Evolutionary conservation across 2,113 vertebrate species (phyloP).

Genomic region (Arenaria interpres): DNA sequence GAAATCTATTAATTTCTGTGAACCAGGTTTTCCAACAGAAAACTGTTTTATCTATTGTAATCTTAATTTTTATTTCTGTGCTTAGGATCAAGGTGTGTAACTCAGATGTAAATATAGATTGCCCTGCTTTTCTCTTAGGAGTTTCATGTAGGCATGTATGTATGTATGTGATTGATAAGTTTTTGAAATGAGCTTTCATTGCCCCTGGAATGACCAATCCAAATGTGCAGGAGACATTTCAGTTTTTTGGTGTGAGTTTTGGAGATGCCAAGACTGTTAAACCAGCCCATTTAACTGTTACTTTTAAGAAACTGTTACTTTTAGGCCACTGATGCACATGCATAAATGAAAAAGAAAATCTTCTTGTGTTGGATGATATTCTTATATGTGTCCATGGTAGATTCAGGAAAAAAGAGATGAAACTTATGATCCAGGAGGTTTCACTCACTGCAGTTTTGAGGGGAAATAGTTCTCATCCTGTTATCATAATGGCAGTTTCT

Average conservation of each 20-base stretch:
- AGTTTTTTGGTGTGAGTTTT: background rate
- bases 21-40: background rate
- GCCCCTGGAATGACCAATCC: background rate
- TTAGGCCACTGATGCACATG: background rate
- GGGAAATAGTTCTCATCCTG: background rate
- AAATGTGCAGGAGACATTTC: background rate
- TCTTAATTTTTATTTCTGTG: background rate
- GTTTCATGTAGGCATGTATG: background rate
- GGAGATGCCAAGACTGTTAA: background rate
- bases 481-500: background rate
- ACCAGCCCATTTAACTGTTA: background rate
- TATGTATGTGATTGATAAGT: background rate
- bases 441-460: background rate
- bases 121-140: background rate
- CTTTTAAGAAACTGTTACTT: background rate
- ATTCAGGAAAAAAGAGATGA: background rate
- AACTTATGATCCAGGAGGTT: background rate
- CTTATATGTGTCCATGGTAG: background rate
- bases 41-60: background rate
- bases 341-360: background rate
- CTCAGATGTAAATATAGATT: background rate
- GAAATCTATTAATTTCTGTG: background rate
- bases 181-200: background rate
- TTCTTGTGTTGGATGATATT: background rate
- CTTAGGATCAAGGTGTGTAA: background rate